Base-by-base conservation (phyloP, 2,888 invertebrate species). In the Sipha maydis region DNA sequence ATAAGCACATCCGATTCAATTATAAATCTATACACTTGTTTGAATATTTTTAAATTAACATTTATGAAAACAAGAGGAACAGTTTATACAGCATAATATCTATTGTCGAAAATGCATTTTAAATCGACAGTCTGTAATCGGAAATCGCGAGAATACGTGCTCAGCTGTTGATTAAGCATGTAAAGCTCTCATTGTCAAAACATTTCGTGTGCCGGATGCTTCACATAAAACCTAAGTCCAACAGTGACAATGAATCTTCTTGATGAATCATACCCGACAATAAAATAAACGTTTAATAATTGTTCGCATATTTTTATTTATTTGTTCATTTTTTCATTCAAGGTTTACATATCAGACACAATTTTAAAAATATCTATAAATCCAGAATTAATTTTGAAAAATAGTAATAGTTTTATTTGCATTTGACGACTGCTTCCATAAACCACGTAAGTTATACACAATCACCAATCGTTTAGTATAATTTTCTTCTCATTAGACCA, bases 101-200 rank as follows among this genome's bases (percentile, higher is more conserved):
- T 61, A 84, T 84, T 84, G 83, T 75, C 83, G 34, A 84, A 84
- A 75, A 84, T 54, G 28, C 28, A 75, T 84, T 76, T 38, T 38
- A 38, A 75, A 75, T 83, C 56, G 56, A 83, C 73, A n/a, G n/a
- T 19, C 11, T 38, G 28, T 83, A 75, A 41, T 85, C 85, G 85
- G 85, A 85, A 85, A 85, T 85, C 34, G 85, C 85, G 31, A 77
- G 48, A 41, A 31, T 85, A 85, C 85, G 85, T 85, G 85, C 77
- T 85, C 67, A 61, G 84, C 84, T 75, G 84, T 84, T 67, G 77
- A 67, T 77, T 78, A 78, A 34, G 34, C 34, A 34, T 34, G 34
- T 34, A 34, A 85, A 85, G 85, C 67, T 85, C 34, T 85, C 85
- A 85, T 85, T 85, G 77, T 85, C 85, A 77, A 85, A 69, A 85